phyloP scores from a whole-genome alignment of 1,140 invertebrate genomes.

The Cyclina sinensis region DNA sequence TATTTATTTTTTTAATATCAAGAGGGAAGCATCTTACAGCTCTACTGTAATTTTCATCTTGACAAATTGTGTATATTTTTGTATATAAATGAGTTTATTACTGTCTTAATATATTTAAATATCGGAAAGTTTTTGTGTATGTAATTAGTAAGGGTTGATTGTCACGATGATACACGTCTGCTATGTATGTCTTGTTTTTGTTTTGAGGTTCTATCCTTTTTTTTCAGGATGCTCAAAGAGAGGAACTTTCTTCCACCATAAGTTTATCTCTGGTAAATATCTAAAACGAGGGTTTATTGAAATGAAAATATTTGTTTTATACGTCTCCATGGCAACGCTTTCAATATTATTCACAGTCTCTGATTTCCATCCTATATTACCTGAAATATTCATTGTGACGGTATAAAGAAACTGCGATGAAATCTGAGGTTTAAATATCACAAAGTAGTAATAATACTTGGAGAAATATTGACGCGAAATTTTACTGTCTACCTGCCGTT shows the following conservation, averaged over 20 bases:
- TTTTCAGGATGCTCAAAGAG: constrained; percentile 1
- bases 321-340: not conserved
- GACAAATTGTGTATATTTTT: too few relatives aligned
- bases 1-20: too few relatives aligned
- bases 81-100: too few relatives aligned
- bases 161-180: too few relatives aligned
- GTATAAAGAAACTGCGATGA: not conserved
- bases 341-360: constrained; percentile 9
- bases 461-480: not conserved
- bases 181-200: too few relatives aligned
- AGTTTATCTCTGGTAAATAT: constrained; percentile 36
- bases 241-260: not conserved
- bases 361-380: not conserved
- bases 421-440: not conserved
- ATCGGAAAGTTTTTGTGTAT: too few relatives aligned
- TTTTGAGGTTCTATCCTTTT: too few relatives aligned
- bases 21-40: too few relatives aligned
- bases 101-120: too few relatives aligned
- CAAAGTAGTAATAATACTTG: not conserved
- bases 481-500: not conserved
- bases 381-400: not conserved
- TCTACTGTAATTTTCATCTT: too few relatives aligned
- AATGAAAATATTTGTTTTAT: constrained; percentile 14
- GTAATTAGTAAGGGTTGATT: too few relatives aligned
- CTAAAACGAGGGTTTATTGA: not conserved